Conservation (phyloP, 1,140 invertebrate genomes). For the Lysiphlebus fabarum region DNA sequence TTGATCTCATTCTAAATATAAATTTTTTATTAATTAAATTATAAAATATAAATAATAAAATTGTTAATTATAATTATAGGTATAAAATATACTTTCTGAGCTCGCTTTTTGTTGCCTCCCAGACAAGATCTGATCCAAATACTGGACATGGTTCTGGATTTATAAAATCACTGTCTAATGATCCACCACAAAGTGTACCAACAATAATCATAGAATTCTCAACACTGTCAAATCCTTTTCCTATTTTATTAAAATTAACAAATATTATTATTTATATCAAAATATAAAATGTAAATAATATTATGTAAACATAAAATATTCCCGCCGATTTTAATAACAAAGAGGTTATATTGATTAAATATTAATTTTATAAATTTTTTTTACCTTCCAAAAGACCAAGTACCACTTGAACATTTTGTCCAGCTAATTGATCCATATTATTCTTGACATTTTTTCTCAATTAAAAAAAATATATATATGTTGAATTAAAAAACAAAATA, state of each 20-base stretch:
- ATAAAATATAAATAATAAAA: conserved; percentile 1
- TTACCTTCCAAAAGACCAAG: conserved; percentile 56
- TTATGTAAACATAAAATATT: conserved; percentile 2
- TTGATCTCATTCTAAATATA: conserved; percentile 49
- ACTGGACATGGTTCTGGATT: conserved; percentile 43
- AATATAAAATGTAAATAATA: conserved; percentile 9
- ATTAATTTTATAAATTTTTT: conserved; percentile 5
- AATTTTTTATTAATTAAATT: not conserved
- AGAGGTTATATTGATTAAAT: conserved; percentile 28
- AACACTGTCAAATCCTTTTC: conserved; percentile 53
- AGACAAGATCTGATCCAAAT: conserved; percentile 53
- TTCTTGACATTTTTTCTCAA: not conserved
- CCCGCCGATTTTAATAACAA: conserved; percentile 19
- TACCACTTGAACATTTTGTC: conserved; percentile 52
- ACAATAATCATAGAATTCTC: conserved; percentile 48
- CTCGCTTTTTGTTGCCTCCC: conserved; percentile 54
- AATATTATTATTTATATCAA: not conserved
- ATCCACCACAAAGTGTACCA: conserved; percentile 54
- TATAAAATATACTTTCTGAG: conserved; percentile 44
- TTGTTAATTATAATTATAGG: conserved; percentile 6
- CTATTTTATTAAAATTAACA: conserved; percentile 26
- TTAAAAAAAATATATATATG: conserved; percentile 24
- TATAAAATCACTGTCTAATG: conserved; percentile 52
- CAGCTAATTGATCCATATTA: conserved; percentile 51
- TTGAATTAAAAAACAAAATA: conserved; percentile 28